Conservation (phyloP, 2,888 invertebrate species). For the Boloria selene region DNA sequence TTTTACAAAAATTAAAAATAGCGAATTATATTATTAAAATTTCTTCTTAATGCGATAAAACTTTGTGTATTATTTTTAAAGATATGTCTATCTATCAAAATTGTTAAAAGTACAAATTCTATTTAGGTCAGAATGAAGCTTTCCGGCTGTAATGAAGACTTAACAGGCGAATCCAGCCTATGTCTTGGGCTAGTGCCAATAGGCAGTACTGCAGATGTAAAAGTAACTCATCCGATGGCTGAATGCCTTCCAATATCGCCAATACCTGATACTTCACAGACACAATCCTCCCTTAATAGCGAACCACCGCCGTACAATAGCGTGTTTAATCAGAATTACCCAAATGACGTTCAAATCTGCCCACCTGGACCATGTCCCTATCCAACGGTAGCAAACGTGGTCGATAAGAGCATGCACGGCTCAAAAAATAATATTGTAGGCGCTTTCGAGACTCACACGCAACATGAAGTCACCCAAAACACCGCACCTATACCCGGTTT, state of each 20-base stretch:
- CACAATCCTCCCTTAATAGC: conserved; percentile 1
- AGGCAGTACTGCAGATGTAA: conserved; percentile 26
- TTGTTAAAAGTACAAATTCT: background rate
- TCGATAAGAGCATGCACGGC: conserved; percentile 19
- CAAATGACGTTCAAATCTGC: conserved; percentile 15
- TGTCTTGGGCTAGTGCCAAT: conserved; percentile 61
- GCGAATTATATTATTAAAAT: too few relatives aligned
- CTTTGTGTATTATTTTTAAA: too few relatives aligned
- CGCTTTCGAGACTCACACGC: conserved; percentile 19
- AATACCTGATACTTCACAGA: conserved; percentile 44
- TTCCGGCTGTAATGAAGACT: conserved; percentile 62
- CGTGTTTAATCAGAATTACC: conserved; percentile 7
- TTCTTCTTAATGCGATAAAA: too few relatives aligned
- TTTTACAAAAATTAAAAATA: too few relatives aligned
- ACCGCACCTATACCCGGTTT: conserved; percentile 17
- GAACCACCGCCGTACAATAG: conserved; percentile 9
- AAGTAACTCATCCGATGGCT: conserved; percentile 52
- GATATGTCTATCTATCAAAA: background rate
- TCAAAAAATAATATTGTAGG: conserved; percentile 26
- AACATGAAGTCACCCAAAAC: background rate
- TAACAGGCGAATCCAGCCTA: conserved; percentile 58
- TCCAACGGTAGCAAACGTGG: conserved; percentile 15
- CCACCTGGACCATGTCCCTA: conserved; percentile 42
- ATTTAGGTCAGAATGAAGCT: conserved; percentile 58
- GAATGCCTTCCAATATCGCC: conserved; percentile 54